Evolutionary conservation across 2,113 vertebrate species (phyloP).

Genomic region (Setophaga petechia): DNA sequence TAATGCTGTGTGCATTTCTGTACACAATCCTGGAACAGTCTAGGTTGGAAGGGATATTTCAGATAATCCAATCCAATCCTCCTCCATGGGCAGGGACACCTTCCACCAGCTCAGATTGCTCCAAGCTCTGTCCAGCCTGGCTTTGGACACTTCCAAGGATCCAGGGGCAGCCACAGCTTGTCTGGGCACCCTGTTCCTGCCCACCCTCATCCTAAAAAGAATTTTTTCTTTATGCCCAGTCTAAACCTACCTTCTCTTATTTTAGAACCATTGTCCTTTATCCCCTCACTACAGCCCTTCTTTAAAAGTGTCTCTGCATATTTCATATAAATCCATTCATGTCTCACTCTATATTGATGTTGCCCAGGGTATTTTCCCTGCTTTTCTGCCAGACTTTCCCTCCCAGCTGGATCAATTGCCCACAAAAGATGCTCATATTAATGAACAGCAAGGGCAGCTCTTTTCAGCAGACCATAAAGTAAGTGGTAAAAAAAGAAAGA

Average conservation of each 20-base stretch:
- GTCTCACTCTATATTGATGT: background rate
- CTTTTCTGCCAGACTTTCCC: background rate
- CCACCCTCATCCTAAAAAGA: background rate
- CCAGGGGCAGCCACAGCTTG: background rate
- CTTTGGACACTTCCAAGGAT: background rate
- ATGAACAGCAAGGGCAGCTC: background rate
- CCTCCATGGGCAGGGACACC: rapidly evolving
- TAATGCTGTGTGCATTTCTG: background rate
- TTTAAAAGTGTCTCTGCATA: background rate
- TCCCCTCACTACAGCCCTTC: background rate
- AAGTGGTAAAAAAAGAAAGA: background rate
- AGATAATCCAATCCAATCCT: background rate
- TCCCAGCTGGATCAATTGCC: background rate
- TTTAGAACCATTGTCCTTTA: background rate
- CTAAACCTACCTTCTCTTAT: background rate
- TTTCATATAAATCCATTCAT: background rate
- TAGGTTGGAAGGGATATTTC: background rate
- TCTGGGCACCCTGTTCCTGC: background rate
- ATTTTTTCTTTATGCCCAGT: background rate
- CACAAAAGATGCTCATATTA: background rate
- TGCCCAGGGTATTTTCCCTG: background rate
- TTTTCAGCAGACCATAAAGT: background rate
- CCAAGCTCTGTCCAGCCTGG: rapidly evolving
- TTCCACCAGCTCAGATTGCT: rapidly evolving
- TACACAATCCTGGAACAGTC: background rate